Conservation (phyloP, 2,888 invertebrate species). For the Halictus quadricinctus region DNA sequence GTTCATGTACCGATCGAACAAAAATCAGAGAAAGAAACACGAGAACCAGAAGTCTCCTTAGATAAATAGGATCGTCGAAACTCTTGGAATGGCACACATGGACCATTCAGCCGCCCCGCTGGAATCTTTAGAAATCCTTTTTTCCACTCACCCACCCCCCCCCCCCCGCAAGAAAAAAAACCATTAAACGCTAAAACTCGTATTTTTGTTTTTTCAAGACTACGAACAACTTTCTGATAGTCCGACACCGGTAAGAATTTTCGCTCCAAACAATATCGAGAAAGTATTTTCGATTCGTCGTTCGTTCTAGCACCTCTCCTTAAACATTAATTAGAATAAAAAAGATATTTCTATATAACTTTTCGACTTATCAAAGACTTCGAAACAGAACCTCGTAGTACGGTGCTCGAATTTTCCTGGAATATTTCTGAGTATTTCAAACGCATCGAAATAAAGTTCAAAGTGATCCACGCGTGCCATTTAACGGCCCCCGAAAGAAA, state of each 20-base stretch:
- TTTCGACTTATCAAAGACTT: neutral
- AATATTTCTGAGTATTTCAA: conserved; percentile 9
- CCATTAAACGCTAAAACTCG: neutral
- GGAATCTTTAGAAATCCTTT: neutral
- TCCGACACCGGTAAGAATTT: neutral
- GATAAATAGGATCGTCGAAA: conserved; percentile 22
- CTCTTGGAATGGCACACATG: conserved; percentile 5
- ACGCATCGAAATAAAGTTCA: neutral
- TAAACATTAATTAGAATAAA: neutral
- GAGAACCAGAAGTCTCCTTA: conserved; percentile 12
- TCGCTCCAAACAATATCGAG: neutral
- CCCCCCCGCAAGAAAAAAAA: neutral
- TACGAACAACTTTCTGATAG: neutral
- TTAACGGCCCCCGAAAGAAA: neutral
- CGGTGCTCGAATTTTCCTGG: neutral
- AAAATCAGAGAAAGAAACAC: conserved; percentile 39
- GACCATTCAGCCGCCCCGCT: neutral
- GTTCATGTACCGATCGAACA: conserved; percentile 17
- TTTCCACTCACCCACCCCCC: neutral
- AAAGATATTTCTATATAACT: neutral
- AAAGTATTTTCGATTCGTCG: neutral
- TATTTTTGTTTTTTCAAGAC: neutral
- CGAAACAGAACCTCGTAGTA: neutral
- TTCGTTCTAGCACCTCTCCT: neutral
- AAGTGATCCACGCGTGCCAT: conserved; percentile 20